Conservation (phyloP, 2,113 vertebrate genomes). For the Actenoides hombroni region DNA sequence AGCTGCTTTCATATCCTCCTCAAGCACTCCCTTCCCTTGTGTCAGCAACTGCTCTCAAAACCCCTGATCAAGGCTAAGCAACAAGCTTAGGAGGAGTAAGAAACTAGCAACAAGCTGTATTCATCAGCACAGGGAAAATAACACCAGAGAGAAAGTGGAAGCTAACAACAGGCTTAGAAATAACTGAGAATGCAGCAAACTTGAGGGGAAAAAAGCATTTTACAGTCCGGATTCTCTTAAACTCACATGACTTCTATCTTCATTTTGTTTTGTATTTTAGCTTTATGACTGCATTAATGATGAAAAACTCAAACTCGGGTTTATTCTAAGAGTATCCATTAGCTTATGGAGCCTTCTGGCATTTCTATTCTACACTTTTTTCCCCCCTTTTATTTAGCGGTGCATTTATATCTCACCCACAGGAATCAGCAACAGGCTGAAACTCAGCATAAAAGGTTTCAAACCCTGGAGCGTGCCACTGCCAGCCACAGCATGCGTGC, state of each 20-base stretch:
- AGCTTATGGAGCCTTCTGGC: constrained; percentile 29
- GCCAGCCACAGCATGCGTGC: neutral
- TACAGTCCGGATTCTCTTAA: neutral
- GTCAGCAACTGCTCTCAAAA: neutral
- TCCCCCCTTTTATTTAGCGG: neutral
- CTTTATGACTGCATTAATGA: neutral
- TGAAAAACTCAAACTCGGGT: neutral
- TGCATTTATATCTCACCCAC: neutral
- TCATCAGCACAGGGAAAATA: neutral
- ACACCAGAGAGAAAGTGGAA: neutral
- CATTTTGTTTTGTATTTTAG: neutral
- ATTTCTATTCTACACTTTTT: neutral
- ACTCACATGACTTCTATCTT: neutral
- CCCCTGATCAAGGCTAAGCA: neutral
- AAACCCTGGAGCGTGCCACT: constrained; percentile 27
- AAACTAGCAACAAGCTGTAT: neutral
- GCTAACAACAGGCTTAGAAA: neutral
- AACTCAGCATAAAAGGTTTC: constrained; percentile 40
- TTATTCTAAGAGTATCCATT: constrained; percentile 35
- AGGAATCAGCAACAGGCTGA: constrained; percentile 32
- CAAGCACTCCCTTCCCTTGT: neutral
- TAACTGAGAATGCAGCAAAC: neutral
- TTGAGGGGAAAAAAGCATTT: neutral
- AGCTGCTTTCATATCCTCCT: neutral
- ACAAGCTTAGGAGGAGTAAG: neutral